Conservation (phyloP, 30 jellyfish, hydroid and myxozoan species). For the Aurelia sp. region DNA sequence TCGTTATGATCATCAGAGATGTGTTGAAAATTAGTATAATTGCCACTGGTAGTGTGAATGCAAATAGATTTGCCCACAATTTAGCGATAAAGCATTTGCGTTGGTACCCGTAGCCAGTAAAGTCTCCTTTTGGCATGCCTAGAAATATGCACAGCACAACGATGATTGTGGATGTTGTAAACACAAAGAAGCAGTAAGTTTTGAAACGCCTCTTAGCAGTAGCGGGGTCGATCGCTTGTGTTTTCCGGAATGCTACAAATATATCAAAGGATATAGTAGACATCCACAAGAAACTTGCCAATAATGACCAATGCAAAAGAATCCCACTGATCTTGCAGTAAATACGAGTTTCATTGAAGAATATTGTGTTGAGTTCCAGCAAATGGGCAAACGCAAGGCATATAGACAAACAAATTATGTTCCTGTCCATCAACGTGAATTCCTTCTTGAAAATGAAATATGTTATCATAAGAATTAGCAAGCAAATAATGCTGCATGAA, state of each 20-base stretch:
- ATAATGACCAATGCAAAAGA: conserved; percentile 35
- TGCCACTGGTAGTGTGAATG: conserved; percentile 25
- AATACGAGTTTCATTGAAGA: background rate
- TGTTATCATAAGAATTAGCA: background rate
- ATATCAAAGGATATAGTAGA: conserved; percentile 13
- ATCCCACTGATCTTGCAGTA: conserved; percentile 17
- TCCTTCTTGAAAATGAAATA: background rate
- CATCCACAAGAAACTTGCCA: conserved; percentile 38
- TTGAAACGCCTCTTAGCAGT: conserved; percentile 2
- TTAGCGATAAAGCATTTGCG: conserved; percentile 14
- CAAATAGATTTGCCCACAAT: conserved; percentile 34
- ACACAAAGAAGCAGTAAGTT: conserved; percentile 4
- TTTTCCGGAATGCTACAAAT: background rate
- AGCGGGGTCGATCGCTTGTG: background rate
- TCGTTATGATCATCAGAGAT: background rate
- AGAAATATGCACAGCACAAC: conserved; percentile 20
- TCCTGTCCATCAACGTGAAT: background rate
- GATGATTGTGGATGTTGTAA: background rate
- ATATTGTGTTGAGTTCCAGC: background rate
- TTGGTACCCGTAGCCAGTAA: conserved; percentile 39
- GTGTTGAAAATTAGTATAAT: conserved; percentile 4
- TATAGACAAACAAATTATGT: background rate
- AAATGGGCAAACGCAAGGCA: conserved; percentile 14
- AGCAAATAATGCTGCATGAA: background rate
- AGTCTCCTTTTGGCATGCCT: background rate